These are phyloP conservation scores for Drosophila biarmipes DNA, from an alignment of 1,140 invertebrate genomes.

Conservation along the genomic window DNA sequence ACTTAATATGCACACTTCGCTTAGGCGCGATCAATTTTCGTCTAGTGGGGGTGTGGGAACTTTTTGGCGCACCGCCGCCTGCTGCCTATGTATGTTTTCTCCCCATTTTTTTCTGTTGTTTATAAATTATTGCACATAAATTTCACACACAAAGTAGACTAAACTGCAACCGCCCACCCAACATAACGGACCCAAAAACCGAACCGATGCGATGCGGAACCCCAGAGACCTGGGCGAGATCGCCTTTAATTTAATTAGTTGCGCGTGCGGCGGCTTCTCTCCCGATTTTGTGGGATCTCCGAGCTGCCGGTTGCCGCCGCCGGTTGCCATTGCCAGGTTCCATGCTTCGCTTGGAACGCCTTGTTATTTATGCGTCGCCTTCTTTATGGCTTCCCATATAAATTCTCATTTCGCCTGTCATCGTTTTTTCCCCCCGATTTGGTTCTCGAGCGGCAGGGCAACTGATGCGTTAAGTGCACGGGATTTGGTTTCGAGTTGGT, in stretches of 20 bases:
- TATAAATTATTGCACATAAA: constrained; percentile 72
- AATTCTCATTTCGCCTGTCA: constrained; percentile 76
- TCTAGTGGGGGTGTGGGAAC: constrained; percentile 69
- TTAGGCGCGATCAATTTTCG: constrained; percentile 45
- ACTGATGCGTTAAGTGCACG: constrained; percentile 55
- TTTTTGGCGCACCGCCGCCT: constrained; percentile 19
- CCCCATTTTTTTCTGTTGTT: constrained; percentile 3
- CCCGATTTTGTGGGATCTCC: constrained; percentile 25
- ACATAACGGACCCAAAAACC: constrained; percentile 47
- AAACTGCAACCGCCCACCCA: constrained; percentile 35
- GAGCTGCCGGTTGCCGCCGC: constrained; percentile 9
- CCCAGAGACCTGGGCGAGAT: constrained; percentile 53
- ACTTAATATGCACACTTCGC: constrained; percentile 43
- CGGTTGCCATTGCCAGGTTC: constrained; percentile 50
- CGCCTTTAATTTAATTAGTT: constrained; percentile 79
- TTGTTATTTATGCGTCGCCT: constrained; percentile 74
- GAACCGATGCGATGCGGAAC: constrained; percentile 19
- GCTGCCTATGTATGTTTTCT: constrained; percentile 1
- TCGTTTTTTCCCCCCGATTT: constrained; percentile 54
- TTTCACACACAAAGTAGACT: constrained; percentile 61
- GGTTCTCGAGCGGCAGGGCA: constrained; percentile 17
- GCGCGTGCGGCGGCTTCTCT: constrained; percentile 59
- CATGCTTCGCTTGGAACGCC: constrained; percentile 66
- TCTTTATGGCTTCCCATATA: constrained; percentile 81
- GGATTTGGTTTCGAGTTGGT: constrained; percentile 33